Base-by-base conservation (phyloP, 2,888 invertebrate genomes). In the Nomada fucata region DNA sequence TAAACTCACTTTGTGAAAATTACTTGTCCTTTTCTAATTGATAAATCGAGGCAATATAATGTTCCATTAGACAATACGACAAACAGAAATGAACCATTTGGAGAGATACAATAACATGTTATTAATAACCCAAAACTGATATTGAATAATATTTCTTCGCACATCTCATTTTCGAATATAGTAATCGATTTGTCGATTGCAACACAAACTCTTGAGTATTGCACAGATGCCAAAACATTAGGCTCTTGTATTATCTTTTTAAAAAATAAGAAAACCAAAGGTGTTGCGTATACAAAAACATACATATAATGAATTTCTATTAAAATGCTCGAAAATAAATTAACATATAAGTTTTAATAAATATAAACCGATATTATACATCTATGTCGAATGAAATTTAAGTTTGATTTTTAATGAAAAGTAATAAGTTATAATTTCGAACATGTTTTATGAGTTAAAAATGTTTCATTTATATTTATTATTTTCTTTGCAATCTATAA, bases 101-200 rank as follows among this genome's bases (percentile, higher is more conserved):
- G 78, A n/a, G 92, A 91, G 29, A 93, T 75, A 63, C 89, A 87
- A 36, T 90, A 92, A 65, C 89, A 83, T 2, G 91, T 89, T 79
- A 94, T 90, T 0, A 73, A 5, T 4, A 89, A 85, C 11, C 91
- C 91, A 68, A 94, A 94, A 67, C 87, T 88, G 42, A 89, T 77
- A 50, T 86, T 91, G n/a, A 91, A 82, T 18, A 89, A 55, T 55
- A 93, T 86, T 42, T 91, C 82, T n/a, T 86, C 76, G 59, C 91
- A 93, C 7, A 86, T 83, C 76, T 92, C 91, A 65, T 92, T 88
- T n/a, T 84, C 83, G 75, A 94, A 94, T 77, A 94, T 86, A 20
- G 92, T 91, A 36, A 94, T 88, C 1, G 93, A 92, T 73, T 91
- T 91, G 64, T 93, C 91, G 53, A 93, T 88, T 36, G 89, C 89